phyloP scores from a whole-genome alignment of 2,797 vertebrate species.

The Siniperca undulata region DNA sequence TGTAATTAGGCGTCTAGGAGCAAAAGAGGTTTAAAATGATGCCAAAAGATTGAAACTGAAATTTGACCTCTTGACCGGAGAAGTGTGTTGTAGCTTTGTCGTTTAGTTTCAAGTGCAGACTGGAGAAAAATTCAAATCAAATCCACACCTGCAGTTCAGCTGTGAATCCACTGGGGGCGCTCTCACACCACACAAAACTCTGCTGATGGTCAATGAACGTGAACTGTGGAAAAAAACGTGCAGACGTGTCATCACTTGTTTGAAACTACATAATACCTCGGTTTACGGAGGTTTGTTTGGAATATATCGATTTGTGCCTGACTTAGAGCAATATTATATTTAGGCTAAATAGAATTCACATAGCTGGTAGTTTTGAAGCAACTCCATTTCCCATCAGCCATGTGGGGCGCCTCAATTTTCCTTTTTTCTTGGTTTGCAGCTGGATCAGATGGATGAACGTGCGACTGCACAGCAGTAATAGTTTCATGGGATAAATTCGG shows the following conservation, averaged over 20 bases:
- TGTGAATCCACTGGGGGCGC: constrained; percentile 49
- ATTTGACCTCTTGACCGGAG: background rate
- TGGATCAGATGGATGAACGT: constrained; percentile 68
- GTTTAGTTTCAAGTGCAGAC: accelerated
- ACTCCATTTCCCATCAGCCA: constrained; percentile 83
- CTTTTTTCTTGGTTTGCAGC: constrained; percentile 52
- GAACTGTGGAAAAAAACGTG: background rate
- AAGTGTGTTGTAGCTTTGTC: background rate
- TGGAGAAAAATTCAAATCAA: background rate
- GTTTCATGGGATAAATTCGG: background rate
- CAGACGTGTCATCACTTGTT: background rate
- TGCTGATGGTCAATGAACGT: too few species aligned
- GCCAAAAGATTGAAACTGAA: background rate
- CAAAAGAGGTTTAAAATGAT: background rate
- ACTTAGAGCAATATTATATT: background rate
- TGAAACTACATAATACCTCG: background rate
- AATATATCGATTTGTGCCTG: background rate
- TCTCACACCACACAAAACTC: constrained; percentile 38
- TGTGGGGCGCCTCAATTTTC: constrained; percentile 26
- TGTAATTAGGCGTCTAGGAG: background rate
- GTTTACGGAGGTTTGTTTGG: accelerated
- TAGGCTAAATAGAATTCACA: accelerated
- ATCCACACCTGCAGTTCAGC: constrained; percentile 31
- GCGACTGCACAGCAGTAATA: constrained; percentile 20
- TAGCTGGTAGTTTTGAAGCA: background rate